Evolutionary conservation across 2,113 vertebrate species (phyloP), one percentile per base, ranked within the genome.

Genomic region (Aegithalos caudatus): DNA sequence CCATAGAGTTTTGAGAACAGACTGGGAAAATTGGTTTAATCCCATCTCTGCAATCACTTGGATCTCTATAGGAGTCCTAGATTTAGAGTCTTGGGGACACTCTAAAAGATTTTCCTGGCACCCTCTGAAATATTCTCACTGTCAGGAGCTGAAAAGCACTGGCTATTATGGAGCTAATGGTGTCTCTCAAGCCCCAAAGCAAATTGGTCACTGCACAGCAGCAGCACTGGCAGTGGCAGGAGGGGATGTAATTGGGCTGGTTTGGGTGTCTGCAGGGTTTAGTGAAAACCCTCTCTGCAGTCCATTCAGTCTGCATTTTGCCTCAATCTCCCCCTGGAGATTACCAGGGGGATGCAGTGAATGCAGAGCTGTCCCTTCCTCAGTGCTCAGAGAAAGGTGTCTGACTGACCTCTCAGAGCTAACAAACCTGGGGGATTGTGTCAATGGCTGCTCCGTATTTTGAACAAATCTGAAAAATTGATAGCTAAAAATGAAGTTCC

Each of bases 21-120:
- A 62, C 94, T 78, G 94, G 85, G 92, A 90, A 95, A 96, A 93
- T 76, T 67, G 83, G 57, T 95, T 96, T 90, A 93, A 95, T 94
- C 94, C 80, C 64, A 74, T 83, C 60, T 80, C 83, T 0, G 1
- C 86, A 90, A 50, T 94, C 85, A 20, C 64, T 90, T 73, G 90
- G 85, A 48, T 92, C 67, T 86, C 82, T 24, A 67, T 64, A 86
- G 82, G 53, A 90, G 9, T 47, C 76, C 85, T 67, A 58, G 56
- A 77, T 88, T 93, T 81, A 64, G 88, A 92, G 65, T 96, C 91
- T 92, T 66, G 42, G 77, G 51, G 72, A 37, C 54, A 56, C 47
- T 92, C 72, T 83, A 5, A 83, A 90, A 90, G 67, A 86, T 94
- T 95, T 96, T 94, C 48, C 84, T 94, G 94, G 80, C 95, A 94